Evolutionary conservation across 2,113 vertebrate species (phyloP).

Genomic region (Aspidoscelis tigris): DNA sequence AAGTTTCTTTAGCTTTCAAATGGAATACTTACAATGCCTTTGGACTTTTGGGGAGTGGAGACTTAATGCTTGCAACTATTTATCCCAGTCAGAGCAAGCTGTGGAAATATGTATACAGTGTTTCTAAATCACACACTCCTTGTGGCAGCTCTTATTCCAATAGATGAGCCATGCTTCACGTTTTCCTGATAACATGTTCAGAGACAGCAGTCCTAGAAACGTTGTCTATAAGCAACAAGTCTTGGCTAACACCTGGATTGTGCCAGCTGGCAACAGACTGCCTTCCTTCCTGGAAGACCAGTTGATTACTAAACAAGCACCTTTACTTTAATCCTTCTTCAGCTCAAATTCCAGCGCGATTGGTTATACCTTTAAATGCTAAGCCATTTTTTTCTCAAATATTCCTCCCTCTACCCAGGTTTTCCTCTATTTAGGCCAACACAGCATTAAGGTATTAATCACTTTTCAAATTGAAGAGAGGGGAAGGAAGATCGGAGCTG

Average conservation of each 20-base stretch:
- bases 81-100: background rate
- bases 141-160: background rate
- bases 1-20: background rate
- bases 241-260: background rate
- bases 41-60: background rate
- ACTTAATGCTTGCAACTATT: background rate
- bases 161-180: background rate
- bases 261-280: conserved; percentile 11
- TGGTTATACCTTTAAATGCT: no score
- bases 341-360: no score
- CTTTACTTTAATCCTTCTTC: background rate
- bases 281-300: conserved; percentile 5
- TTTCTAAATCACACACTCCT: conserved; percentile 5
- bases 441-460: no score
- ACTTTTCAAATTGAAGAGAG: no score
- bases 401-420: no score
- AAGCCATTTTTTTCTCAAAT: no score
- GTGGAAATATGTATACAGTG: background rate
- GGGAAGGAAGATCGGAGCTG: no score
- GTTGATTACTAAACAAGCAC: background rate
- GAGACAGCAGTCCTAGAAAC: conserved; percentile 31
- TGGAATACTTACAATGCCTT: background rate
- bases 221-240: conserved; percentile 27
- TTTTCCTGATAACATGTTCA: background rate
- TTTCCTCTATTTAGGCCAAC: no score